A percentile compares a stretch with the other conserved stretches of the same genome.
phyloP scores from a whole-genome alignment of 2,797 vertebrate genomes.

The Amblyraja radiata region DNA sequence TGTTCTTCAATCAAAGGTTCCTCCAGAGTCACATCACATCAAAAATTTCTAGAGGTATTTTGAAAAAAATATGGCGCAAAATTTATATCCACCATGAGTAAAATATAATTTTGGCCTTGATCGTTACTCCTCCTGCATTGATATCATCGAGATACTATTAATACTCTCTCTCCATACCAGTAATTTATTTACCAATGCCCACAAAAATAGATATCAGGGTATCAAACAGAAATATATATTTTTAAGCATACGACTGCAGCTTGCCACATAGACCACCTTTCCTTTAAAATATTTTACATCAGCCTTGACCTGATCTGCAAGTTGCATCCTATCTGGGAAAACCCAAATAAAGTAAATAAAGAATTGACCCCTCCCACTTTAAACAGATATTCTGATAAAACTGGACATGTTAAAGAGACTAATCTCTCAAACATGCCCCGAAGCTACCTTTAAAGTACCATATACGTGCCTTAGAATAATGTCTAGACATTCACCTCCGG shows the following conservation, averaged over 20 bases:
- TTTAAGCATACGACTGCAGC: background rate
- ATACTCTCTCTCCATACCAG: too few relatives aligned
- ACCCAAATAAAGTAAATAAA: background rate
- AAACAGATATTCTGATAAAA: background rate
- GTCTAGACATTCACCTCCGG: conserved; percentile 28
- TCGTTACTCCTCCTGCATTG: background rate
- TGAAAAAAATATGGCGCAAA: background rate
- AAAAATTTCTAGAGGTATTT: background rate
- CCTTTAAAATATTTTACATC: background rate
- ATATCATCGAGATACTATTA: background rate
- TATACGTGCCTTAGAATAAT: conserved; percentile 19
- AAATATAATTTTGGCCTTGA: background rate
- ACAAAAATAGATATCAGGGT: background rate
- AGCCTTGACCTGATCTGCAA: background rate
- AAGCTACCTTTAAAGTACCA: conserved; percentile 21
- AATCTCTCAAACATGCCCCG: background rate
- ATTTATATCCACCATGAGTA: background rate
- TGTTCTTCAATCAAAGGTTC: background rate
- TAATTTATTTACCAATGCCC: background rate
- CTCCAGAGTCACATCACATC: background rate
- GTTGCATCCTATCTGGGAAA: background rate
- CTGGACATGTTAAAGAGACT: background rate
- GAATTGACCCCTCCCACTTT: background rate
- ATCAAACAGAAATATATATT: background rate
- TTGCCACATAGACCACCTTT: background rate